Conservation (phyloP, 1,140 invertebrate genomes). For the Anastrepha obliqua region DNA sequence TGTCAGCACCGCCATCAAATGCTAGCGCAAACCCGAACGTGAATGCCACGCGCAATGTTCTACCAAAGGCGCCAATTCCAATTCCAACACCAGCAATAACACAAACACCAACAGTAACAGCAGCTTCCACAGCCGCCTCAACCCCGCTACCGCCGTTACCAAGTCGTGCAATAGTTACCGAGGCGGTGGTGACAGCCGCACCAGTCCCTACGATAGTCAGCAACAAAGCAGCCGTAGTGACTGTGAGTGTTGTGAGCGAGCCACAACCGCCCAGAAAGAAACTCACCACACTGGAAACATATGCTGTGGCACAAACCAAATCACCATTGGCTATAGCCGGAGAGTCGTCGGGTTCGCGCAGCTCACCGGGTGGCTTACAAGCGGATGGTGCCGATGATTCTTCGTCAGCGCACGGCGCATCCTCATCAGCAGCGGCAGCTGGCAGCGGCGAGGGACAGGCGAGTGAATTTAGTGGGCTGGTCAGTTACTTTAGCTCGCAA, state of each 20-base stretch:
- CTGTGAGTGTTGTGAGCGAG: conserved; percentile 54
- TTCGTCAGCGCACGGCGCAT: conserved; percentile 64
- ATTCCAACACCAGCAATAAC: conserved; percentile 6
- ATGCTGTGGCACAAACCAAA: conserved; percentile 61
- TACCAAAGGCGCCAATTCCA: conserved; percentile 8
- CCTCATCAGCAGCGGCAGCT: conserved; percentile 54
- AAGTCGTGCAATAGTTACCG: conserved; percentile 48
- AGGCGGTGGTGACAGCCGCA: background rate
- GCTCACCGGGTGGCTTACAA: conserved; percentile 60
- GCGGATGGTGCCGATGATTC: conserved; percentile 65
- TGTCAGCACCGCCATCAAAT: conserved; percentile 8
- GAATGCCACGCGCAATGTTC: background rate
- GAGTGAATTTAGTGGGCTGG: conserved; percentile 85
- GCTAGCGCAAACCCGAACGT: background rate
- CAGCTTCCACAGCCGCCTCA: background rate
- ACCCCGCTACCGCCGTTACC: conserved; percentile 56
- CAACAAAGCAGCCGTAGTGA: conserved; percentile 53
- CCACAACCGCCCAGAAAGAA: conserved; percentile 65
- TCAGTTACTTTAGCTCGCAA: conserved; percentile 89
- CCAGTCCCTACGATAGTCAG: conserved; percentile 9
- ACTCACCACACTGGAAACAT: conserved; percentile 68
- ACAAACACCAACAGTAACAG: background rate
- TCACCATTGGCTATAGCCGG: conserved; percentile 63
- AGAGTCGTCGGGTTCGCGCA: conserved; percentile 59
- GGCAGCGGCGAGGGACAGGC: conserved; percentile 59